phyloP scores from a whole-genome alignment of 2,888 invertebrate species.

The Drosophila testacea region DNA sequence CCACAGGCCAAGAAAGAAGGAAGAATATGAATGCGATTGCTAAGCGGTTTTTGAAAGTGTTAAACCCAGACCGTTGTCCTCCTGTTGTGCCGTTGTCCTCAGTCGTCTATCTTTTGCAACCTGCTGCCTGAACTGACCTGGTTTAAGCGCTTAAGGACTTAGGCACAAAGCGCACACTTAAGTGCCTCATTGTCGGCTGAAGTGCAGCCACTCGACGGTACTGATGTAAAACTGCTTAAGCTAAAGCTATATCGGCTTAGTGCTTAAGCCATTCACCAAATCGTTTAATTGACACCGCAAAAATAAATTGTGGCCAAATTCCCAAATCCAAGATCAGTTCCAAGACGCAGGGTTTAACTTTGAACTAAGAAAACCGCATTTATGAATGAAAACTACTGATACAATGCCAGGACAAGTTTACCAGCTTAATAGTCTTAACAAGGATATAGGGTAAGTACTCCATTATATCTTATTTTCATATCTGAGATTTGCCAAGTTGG shows the following conservation, averaged over 20 bases:
- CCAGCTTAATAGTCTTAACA: constrained; percentile 9
- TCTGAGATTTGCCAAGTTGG: background rate
- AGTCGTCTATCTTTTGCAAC: constrained; percentile 8
- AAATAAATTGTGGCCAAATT: constrained; percentile 5
- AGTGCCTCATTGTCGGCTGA: constrained; percentile 70
- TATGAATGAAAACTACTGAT: constrained; percentile 46
- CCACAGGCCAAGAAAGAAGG: constrained; percentile 1
- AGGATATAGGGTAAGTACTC: constrained; percentile 5
- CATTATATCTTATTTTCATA: constrained; percentile 5
- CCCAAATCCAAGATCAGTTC: constrained; percentile 20
- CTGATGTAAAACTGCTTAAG: constrained; percentile 36
- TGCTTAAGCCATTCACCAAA: constrained; percentile 45
- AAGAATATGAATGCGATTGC: constrained; percentile 1
- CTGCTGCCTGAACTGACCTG: constrained; percentile 35
- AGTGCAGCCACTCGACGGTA: constrained; percentile 64
- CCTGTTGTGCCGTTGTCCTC: constrained; percentile 15
- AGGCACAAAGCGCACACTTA: constrained; percentile 63
- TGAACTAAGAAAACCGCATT: constrained; percentile 3
- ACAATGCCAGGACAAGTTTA: constrained; percentile 2
- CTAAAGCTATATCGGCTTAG: constrained; percentile 41
- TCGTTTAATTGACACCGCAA: constrained; percentile 59
- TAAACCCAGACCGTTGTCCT: constrained; percentile 32
- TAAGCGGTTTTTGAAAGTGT: constrained; percentile 69
- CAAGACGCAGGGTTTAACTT: constrained; percentile 18
- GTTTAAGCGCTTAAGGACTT: constrained; percentile 64